Percentiles rank a stretch among this genome's conserved stretches.
Evolutionary conservation across 2,113 vertebrate genomes (phyloP).

Genomic region (Plecotus auritus): DNA sequence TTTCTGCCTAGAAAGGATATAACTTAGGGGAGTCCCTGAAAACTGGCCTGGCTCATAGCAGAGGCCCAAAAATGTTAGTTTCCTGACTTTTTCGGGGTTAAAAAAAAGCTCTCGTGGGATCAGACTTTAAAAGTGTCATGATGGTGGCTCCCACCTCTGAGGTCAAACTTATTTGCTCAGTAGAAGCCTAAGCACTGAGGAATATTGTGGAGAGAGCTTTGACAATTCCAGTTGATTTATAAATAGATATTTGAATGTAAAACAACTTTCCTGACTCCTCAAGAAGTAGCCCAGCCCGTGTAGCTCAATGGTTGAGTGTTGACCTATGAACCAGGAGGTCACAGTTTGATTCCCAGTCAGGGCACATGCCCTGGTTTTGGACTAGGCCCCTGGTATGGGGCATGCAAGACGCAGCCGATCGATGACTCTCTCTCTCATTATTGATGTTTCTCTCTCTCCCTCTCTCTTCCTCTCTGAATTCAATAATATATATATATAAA

Average conservation of each 20-base stretch:
- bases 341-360: too few relatives aligned
- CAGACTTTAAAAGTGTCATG: not conserved
- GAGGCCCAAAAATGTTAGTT: not conserved
- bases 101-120: not conserved
- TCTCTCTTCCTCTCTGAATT: too few relatives aligned
- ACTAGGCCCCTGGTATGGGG: too few relatives aligned
- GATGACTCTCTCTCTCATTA: too few relatives aligned
- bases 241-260: not conserved
- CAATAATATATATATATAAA: too few relatives aligned
- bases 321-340: too few relatives aligned
- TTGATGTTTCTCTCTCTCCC: too few relatives aligned
- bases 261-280: not conserved
- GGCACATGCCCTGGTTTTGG: too few relatives aligned
- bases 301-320: too few relatives aligned
- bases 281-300: not conserved
- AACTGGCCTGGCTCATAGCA: not conserved
- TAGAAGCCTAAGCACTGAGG: not conserved
- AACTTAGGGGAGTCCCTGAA: not conserved
- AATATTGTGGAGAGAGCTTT: not conserved
- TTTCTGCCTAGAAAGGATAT: not conserved
- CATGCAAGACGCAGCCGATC: too few relatives aligned
- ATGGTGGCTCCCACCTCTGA: not conserved
- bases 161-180: not conserved
- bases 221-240: not conserved
- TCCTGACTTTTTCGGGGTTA: not conserved